Evolutionary conservation across 1,140 invertebrate species (phyloP).

Genomic region (Trigoniulus corallinus): DNA sequence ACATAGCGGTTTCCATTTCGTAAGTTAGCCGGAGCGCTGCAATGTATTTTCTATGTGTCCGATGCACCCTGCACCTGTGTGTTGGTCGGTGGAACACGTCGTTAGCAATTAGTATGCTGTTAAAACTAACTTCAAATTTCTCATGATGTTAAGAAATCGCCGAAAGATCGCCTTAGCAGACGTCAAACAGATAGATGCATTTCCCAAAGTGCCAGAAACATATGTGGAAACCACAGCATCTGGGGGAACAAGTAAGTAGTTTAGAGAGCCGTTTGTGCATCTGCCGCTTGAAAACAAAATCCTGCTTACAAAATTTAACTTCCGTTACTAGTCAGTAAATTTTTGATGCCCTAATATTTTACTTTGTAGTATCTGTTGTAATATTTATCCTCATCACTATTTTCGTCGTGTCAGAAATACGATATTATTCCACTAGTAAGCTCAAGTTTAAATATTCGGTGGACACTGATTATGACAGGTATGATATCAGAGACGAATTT

Average conservation of each 20-base stretch:
- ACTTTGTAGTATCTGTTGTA: constrained; percentile 60
- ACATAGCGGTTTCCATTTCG: too few relatives aligned
- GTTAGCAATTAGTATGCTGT: too few relatives aligned
- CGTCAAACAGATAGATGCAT: constrained; percentile 73
- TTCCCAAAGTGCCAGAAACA: constrained; percentile 70
- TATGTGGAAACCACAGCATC: constrained; percentile 64
- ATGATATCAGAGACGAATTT: constrained; percentile 5
- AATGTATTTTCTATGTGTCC: too few relatives aligned
- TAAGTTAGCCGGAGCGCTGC: too few relatives aligned
- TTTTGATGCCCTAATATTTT: constrained; percentile 13
- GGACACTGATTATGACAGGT: constrained; percentile 61
- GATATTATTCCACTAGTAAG: constrained; percentile 64
- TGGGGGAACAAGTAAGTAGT: constrained; percentile 63
- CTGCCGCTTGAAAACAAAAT: too few relatives aligned
- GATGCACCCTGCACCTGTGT: too few relatives aligned
- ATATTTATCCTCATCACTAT: constrained; percentile 57
- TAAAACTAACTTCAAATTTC: too few relatives aligned
- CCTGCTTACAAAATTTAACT: constrained; percentile 15
- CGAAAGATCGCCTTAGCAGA: constrained; percentile 33
- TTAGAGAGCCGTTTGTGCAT: too few relatives aligned
- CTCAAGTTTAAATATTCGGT: constrained; percentile 75
- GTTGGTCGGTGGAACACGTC: too few relatives aligned
- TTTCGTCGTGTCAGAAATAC: constrained; percentile 62
- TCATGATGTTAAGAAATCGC: constrained; percentile 3
- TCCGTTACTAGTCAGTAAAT: not conserved